Percentiles rank a stretch among this genome's conserved stretches.
These are phyloP conservation scores for Malachius bipustulatus DNA, from an alignment of 2,888 invertebrate species.

Conservation along the genomic window DNA sequence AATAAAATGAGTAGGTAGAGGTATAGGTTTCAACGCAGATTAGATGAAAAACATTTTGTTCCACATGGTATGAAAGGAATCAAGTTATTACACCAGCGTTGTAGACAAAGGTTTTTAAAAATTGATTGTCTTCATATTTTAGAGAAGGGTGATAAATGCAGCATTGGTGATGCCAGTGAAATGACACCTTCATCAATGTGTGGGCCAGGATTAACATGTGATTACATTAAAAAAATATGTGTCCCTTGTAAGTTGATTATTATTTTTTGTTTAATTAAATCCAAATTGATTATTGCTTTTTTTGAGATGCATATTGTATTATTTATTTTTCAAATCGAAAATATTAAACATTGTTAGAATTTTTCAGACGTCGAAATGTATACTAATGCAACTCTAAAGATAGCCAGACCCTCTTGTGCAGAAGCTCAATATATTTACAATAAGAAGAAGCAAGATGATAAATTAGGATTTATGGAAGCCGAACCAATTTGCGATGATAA, in stretches of 20 bases:
- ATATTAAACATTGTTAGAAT: background rate
- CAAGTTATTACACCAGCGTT: too few species aligned
- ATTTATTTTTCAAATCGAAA: too few species aligned
- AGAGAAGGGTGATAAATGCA: slow-evolving; percentile 42
- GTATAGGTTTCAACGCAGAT: too few species aligned
- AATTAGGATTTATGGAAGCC: slow-evolving; percentile 43
- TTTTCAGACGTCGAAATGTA: too few species aligned
- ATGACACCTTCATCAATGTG: slow-evolving; percentile 46
- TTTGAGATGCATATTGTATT: too few species aligned
- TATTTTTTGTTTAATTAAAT: background rate
- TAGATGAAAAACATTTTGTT: too few species aligned
- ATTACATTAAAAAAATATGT: slow-evolving; percentile 34
- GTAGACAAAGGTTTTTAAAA: too few species aligned
- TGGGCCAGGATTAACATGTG: slow-evolving; percentile 45
- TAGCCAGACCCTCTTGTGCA: slow-evolving; percentile 30
- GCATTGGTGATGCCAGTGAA: slow-evolving; percentile 34
- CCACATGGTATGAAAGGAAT: too few species aligned
- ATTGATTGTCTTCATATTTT: too few species aligned
- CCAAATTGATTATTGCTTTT: background rate
- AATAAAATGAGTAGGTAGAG: too few species aligned
- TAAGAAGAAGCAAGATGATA: slow-evolving; percentile 35
- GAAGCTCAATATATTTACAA: slow-evolving; percentile 39
- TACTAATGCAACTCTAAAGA: too few species aligned
- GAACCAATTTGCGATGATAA: slow-evolving; percentile 51
- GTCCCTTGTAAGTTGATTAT: slow-evolving; percentile 37